Evolutionary conservation across 2,888 invertebrate species (phyloP), one percentile per base, ranked within the genome.

Genomic region (Ochropacha duplaris): DNA sequence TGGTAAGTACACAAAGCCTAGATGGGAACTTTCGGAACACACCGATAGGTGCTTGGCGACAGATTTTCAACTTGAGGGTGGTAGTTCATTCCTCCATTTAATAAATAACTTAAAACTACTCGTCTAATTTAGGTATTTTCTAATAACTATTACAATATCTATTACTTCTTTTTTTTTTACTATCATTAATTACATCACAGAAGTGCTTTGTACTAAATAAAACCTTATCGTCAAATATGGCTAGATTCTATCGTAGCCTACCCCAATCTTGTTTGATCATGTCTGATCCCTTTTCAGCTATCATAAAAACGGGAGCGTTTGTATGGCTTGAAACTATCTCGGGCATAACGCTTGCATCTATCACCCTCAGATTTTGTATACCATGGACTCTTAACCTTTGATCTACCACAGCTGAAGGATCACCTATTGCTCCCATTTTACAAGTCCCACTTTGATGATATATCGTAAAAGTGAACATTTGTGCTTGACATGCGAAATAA

Each of bases 341-440:
- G 0, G 97, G 97, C 94, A 97, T 97, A 49, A 97, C 94, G 65
- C 96, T 96, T 0, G 96, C 96, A 77, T 97, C 97, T 58, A 96
- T 95, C 0, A 97, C 96, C 65, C 97, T 89, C 49, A 97, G 84
- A 4, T 94, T 93, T 14, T 93, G 86, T 12, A 97, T 89, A 6
- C 96, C 96, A 71, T 95, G 94, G 0, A 96, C 95, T 66, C 89
- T 88, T 57, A 96, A 76, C 68, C 94, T 86, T 1, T 94, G 87
- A 74, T 95, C 94, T 0, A 96, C 96, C 0, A 96, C 96, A 0
- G 95, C 93, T 8, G 91, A 84, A 11, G 93, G 93, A 75, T 95
- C 95, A 1, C 70, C 78, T 36, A 74, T 68, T 0, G 91, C 87
- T 0, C 95, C 95, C 95, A 95, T 95, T 76, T 95, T 95, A 70